Base-by-base conservation (phyloP, 2,113 vertebrate genomes). In the Lonchura striata region DNA sequence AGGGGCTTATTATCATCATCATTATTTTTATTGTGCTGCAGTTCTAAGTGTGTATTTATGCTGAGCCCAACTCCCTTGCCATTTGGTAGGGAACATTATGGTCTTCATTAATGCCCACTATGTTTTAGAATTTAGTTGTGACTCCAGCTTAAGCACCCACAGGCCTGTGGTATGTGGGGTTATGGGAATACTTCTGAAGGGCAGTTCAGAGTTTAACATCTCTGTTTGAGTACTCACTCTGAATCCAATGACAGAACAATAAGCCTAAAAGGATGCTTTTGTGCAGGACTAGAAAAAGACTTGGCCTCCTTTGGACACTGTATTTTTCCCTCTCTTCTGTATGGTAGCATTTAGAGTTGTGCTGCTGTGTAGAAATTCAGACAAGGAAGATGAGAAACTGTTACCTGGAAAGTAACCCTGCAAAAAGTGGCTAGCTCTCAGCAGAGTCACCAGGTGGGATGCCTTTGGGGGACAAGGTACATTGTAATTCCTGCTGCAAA, bases 41-140 rank as follows among this genome's bases (percentile, higher is more conserved):
- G 53, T 89, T 89, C 66, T 60, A 80, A 86, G 44, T 52, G 35
- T 90, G 90, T 71, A 30, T 94, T 95, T 94, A 63, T 78, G 64
- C 60, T 60, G 82, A 49, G 37, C 79, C 92, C 39, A 68, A 41
- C 41, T 93, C 60, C 56, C 65, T 75, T 87, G 65, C 27, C 39
- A 11, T 49, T 94, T 90, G 56, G 56, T 74, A 39, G 56, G 68
- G 60, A 86, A 59, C 64, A 25, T 86, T 90, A 59, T 52, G 80
- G 60, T 83, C 64, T 71, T 69, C 10, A 83, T 90, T 81, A 88
- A 78, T 75, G 47, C 44, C 60, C 79, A n/a, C 47, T 63, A 12
- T 35, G 49, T 70, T 82, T 77, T 66, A 71, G 71, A 81, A 60
- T 88, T 90, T 17, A 72, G 42, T 33, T 81, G 54, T 50, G 33